These are phyloP conservation scores for Plagodis dolabraria DNA, from an alignment of 2,888 invertebrate genomes.

Conservation along the genomic window DNA sequence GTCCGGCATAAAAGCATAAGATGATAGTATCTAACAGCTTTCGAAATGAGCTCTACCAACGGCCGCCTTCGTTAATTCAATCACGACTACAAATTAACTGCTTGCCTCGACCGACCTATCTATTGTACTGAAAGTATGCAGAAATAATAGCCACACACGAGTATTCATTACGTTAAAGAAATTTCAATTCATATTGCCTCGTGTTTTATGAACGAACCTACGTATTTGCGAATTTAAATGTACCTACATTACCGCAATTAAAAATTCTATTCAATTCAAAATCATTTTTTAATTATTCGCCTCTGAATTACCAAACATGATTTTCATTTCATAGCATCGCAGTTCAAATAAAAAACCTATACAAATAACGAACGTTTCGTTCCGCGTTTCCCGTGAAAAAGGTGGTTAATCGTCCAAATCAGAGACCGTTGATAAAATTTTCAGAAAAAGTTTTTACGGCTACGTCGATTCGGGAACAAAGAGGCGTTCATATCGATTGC, in stretches of 20 bases:
- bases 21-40: conserved; percentile 61
- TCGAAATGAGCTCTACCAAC: conserved; percentile 58
- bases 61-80: conserved; percentile 69
- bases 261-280: no score
- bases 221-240: background rate
- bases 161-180: conserved; percentile 1
- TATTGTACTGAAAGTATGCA: conserved; percentile 44
- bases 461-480: conserved; percentile 65
- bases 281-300: no score
- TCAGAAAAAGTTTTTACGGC: conserved; percentile 39
- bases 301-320: background rate
- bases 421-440: conserved; percentile 17
- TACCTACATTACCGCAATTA: no score
- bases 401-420: conserved; percentile 26
- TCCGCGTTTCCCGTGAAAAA: conserved; percentile 13
- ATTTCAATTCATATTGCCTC: background rate
- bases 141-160: conserved; percentile 17
- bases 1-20: conserved; percentile 48
- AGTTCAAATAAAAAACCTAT: conserved; percentile 5
- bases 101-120: conserved; percentile 48
- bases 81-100: conserved; percentile 72
- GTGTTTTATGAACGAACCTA: background rate
- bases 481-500: conserved; percentile 71
- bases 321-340: conserved; percentile 7
- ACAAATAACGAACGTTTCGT: conserved; percentile 8